Evolutionary conservation across 2,888 invertebrate genomes (phyloP).

Genomic region (Orthosia incerta): DNA sequence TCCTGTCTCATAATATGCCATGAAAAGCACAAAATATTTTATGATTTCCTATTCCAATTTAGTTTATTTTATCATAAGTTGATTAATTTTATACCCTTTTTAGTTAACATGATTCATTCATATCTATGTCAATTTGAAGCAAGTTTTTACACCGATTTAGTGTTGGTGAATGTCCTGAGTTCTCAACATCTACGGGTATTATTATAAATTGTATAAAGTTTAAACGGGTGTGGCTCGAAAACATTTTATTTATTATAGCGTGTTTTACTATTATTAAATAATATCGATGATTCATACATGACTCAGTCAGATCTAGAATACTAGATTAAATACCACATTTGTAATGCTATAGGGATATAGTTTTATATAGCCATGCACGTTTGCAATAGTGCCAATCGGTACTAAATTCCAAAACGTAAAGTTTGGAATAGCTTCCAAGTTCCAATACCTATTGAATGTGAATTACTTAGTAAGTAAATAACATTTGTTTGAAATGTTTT

Average conservation of each 20-base stretch:
- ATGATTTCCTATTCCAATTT: not conserved
- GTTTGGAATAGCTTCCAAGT: constrained; percentile 15
- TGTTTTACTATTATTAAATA: too few species aligned
- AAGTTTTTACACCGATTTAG: too few species aligned
- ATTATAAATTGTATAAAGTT: not conserved
- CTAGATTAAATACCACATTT: not conserved
- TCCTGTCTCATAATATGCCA: constrained; percentile 1
- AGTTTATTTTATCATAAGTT: not conserved
- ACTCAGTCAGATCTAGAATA: too few species aligned
- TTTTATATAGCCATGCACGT: not conserved
- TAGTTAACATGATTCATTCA: not conserved
- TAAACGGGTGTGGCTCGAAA: not conserved
- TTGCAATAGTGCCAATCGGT: not conserved
- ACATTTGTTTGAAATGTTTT: constrained; percentile 8
- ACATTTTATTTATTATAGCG: not conserved
- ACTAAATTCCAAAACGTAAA: constrained; percentile 2
- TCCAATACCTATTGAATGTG: not conserved
- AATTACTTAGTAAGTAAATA: constrained; percentile 21
- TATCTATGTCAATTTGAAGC: too few species aligned
- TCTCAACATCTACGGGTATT: not conserved
- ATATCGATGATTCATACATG: constrained; percentile 19
- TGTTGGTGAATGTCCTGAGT: too few species aligned
- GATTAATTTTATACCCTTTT: not conserved
- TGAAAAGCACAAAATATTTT: constrained; percentile 14
- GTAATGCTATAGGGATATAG: not conserved